Conservation (phyloP, 30 jellyfish, hydroid and myxozoan species). For the Hydra vulgaris region DNA sequence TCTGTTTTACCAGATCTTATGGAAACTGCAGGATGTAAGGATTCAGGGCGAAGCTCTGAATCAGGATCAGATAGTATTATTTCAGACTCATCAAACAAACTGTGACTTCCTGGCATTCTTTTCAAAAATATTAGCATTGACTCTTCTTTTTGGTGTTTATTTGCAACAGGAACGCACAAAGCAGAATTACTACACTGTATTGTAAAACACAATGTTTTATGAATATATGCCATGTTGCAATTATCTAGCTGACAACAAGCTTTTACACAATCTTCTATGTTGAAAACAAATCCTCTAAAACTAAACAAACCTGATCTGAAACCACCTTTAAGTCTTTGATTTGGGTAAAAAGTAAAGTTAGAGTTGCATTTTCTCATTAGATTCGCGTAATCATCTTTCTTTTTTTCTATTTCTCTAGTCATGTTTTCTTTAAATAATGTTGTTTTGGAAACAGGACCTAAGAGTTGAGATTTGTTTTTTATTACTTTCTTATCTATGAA, state of each 20-base stretch:
- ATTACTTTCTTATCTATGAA: not conserved
- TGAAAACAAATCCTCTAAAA: conserved; percentile 34
- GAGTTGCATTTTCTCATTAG: conserved; percentile 29
- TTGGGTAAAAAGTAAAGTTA: conserved; percentile 28
- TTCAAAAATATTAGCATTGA: conserved; percentile 29
- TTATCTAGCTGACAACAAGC: conserved; percentile 49
- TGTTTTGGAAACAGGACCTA: not conserved
- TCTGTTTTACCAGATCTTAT: too few relatives aligned
- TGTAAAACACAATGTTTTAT: conserved; percentile 47
- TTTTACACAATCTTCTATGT: conserved; percentile 38
- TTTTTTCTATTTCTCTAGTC: not conserved
- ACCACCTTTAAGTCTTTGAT: conserved; percentile 56
- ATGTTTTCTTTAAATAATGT: not conserved
- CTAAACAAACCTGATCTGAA: conserved; percentile 59
- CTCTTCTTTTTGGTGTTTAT: conserved; percentile 13
- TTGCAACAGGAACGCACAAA: conserved; percentile 53
- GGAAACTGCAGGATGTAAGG: conserved; percentile 20
- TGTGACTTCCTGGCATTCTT: not conserved
- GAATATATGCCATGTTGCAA: conserved; percentile 51
- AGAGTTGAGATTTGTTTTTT: not conserved
- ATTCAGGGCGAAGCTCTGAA: conserved; percentile 32
- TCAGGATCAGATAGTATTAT: conserved; percentile 6
- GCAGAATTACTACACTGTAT: conserved; percentile 46
- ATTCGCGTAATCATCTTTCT: not conserved
- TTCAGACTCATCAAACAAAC: not conserved